Percentiles rank a stretch among this genome's conserved stretches.
Evolutionary conservation across 2,797 vertebrate species (phyloP).

Genomic region (Sebastes goodei): DNA sequence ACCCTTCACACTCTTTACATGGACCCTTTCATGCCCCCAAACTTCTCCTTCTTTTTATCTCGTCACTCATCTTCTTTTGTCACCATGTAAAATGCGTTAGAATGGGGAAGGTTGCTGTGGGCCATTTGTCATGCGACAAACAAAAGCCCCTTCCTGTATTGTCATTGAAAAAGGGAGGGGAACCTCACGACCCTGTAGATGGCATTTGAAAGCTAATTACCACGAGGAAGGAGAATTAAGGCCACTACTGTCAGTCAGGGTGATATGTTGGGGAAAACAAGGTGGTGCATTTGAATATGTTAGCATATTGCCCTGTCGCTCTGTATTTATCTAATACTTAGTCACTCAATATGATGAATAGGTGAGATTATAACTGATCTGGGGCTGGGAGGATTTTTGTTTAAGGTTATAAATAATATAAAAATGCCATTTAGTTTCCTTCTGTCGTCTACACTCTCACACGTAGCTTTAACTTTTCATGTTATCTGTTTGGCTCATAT

Average conservation of each 20-base stretch:
- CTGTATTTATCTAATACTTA: not conserved
- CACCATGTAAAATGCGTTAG: conserved; percentile 37
- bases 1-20: conserved; percentile 28
- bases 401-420: not conserved
- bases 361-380: not conserved
- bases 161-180: conserved; percentile 47
- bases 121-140: conserved; percentile 73
- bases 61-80: conserved; percentile 55
- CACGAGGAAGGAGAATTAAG: conserved; percentile 39
- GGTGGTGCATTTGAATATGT: conserved; percentile 21
- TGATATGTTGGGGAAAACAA: conserved; percentile 42
- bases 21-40: conserved; percentile 12
- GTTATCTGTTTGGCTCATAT: conserved; percentile 5
- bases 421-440: not conserved
- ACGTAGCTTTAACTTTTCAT: not conserved
- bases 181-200: not conserved
- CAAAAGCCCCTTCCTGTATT: conserved; percentile 65
- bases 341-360: not conserved
- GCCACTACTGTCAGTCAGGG: conserved; percentile 32
- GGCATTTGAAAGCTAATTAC: conserved; percentile 66
- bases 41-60: not conserved
- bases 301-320: not conserved
- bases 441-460: not conserved
- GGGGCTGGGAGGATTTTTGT: no score
- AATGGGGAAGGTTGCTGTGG: conserved; percentile 49